A percentile compares a stretch with the other conserved stretches of the same genome.
Evolutionary conservation across 2,888 invertebrate species (phyloP).

Genomic region (Arrhopalites spinosus): DNA sequence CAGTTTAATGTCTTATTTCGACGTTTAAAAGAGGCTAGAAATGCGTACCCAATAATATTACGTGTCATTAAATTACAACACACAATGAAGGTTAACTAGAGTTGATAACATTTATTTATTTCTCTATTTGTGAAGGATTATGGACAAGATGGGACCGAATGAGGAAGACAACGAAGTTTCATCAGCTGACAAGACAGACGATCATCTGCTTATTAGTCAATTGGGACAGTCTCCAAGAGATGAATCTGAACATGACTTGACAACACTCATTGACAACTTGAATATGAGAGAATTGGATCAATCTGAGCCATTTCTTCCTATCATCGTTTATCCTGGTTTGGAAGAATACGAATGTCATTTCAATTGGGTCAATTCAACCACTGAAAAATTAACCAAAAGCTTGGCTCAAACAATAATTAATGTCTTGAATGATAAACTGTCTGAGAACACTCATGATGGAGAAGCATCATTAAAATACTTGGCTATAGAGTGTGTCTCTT

Average conservation of each 20-base stretch:
- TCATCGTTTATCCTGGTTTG: conserved; percentile 15
- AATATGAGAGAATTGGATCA: not conserved
- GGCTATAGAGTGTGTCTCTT: conserved; percentile 32
- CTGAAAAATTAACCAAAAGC: conserved; percentile 11
- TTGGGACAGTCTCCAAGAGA: too few species aligned
- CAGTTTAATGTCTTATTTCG: not conserved
- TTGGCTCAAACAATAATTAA: conserved; percentile 31
- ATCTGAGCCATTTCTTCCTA: not conserved
- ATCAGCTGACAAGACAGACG: not conserved
- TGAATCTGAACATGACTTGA: not conserved
- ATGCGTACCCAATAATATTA: too few species aligned
- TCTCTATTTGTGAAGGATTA: not conserved
- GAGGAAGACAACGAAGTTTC: not conserved
- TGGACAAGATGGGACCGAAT: not conserved
- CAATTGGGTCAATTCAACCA: conserved; percentile 35
- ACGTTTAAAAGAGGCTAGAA: not conserved
- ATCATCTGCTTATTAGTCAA: too few species aligned
- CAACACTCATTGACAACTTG: not conserved
- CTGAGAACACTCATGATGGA: conserved; percentile 6
- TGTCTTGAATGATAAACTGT: conserved; percentile 28
- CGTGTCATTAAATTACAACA: too few species aligned
- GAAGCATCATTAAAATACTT: conserved; percentile 11
- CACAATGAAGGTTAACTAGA: too few species aligned
- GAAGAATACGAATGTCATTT: conserved; percentile 35
- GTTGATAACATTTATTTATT: too few species aligned